phyloP scores from a whole-genome alignment of 2,888 invertebrate genomes.

The Reticulitermes lucifugus region DNA sequence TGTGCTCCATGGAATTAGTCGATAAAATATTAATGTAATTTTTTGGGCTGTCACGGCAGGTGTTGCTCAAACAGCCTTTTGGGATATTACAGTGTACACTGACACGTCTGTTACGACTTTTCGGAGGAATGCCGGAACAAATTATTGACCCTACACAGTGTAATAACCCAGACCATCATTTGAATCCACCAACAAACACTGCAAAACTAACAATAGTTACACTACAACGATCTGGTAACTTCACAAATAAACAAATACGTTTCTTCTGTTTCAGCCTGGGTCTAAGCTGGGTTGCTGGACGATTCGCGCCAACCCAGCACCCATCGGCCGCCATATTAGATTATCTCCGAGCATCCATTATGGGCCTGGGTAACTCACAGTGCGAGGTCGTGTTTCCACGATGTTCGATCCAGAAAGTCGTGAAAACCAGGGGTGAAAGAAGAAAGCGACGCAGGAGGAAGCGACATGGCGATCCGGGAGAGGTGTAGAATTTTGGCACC shows the following conservation, averaged over 20 bases:
- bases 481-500: neutral
- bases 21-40: too few relatives aligned
- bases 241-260: neutral
- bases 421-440: neutral
- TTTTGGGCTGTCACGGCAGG: too few relatives aligned
- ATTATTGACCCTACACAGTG: too few relatives aligned
- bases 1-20: too few relatives aligned
- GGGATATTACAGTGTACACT: too few relatives aligned
- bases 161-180: too few relatives aligned
- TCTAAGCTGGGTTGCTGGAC: conserved; percentile 45
- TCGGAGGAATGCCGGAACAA: too few relatives aligned
- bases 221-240: too few relatives aligned
- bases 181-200: too few relatives aligned
- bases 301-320: conserved; percentile 18
- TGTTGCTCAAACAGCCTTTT: too few relatives aligned
- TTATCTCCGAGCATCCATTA: conserved; percentile 73
- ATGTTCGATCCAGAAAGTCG: conserved; percentile 9
- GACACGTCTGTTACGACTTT: too few relatives aligned
- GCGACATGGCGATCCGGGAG: conserved; percentile 13
- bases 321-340: conserved; percentile 59
- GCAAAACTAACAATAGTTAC: too few relatives aligned
- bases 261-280: conserved; percentile 35
- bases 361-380: conserved; percentile 77
- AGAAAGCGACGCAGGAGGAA: conserved; percentile 8
- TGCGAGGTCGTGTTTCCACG: conserved; percentile 27